Evolutionary conservation across 2,113 vertebrate species (phyloP).

Genomic region (Oreochromis tanganicae): DNA sequence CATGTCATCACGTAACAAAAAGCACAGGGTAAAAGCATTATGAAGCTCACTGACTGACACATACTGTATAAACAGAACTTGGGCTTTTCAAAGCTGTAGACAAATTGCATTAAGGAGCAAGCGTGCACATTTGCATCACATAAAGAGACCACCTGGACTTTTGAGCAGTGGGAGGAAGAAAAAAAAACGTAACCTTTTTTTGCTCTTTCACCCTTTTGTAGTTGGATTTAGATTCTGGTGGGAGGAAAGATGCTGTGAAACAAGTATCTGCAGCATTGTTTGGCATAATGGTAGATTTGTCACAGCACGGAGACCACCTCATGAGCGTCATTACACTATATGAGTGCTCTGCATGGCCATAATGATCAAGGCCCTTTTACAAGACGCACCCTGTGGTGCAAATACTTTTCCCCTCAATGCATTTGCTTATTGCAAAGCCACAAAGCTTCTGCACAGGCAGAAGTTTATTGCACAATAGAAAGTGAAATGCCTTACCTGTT

Average conservation of each 20-base stretch:
- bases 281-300: not conserved
- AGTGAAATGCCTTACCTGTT: not conserved
- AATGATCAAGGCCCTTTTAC: constrained; percentile 12
- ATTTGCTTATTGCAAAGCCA: not conserved
- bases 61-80: not conserved
- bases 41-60: not conserved
- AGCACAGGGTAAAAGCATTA: not conserved
- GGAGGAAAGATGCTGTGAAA: not conserved
- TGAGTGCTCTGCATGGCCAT: not conserved
- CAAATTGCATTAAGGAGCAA: not conserved
- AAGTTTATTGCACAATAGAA: not conserved
- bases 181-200: not conserved
- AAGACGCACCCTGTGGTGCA: not conserved
- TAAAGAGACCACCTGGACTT: not conserved
- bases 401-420: not conserved
- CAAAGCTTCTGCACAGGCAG: not conserved
- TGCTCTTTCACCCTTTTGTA: not conserved
- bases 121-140: not conserved
- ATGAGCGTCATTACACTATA: not conserved
- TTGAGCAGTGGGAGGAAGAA: not conserved
- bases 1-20: not conserved
- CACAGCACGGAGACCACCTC: not conserved
- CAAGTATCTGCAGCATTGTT: not conserved
- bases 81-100: not conserved
- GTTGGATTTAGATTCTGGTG: not conserved